Base-by-base conservation (phyloP, 2,113 vertebrate genomes). In the Gobius niger region DNA sequence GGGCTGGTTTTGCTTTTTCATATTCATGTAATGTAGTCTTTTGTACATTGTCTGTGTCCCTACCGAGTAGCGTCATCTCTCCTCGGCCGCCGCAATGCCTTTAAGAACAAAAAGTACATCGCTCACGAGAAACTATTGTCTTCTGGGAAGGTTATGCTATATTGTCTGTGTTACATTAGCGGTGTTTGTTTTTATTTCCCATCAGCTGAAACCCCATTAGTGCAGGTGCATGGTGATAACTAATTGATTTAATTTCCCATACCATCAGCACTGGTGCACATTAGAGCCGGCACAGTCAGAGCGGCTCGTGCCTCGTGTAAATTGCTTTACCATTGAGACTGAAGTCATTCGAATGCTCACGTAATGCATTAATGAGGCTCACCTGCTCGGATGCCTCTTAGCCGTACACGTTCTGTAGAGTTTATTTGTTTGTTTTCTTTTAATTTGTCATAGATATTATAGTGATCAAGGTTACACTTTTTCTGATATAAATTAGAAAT, bases 211-310 rank as follows among this genome's bases (percentile, higher is more conserved):
- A 76, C 53, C n/a, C 49, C 51, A 76, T 76, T 73, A 70, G 73
- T 73, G 82, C 64, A 76, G 69, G 69, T 81, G 63, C 73, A 50
- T 62, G 47, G 63, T 65, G 53, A 50, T 70, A 63, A 67, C 69
- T 65, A 75, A 75, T 59, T 76, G 72, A 56, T 68, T 63, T 67
- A 65, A 7, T 81, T 79, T 76, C 64, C 67, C 56, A 71, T 73
- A 76, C 64, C 61, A 66, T 73, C 73, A 72, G 46, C 67, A 76
- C 76, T 72, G 73, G 53, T 54, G 65, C 34, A 53, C 46, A 73
- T 68, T 78, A 68, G 47, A 69, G 56, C 67, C 52, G 24, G 54
- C 53, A 46, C 68, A 49, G 69, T 57, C 51, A 70, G 4, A 50
- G 57, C 72, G 65, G 52, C 64, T 76, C 63, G 59, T 67, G 50